Percentiles rank a stretch among this genome's conserved stretches.
Conservation (phyloP, 2,888 invertebrate genomes). For the Drosophila kokeensis region DNA sequence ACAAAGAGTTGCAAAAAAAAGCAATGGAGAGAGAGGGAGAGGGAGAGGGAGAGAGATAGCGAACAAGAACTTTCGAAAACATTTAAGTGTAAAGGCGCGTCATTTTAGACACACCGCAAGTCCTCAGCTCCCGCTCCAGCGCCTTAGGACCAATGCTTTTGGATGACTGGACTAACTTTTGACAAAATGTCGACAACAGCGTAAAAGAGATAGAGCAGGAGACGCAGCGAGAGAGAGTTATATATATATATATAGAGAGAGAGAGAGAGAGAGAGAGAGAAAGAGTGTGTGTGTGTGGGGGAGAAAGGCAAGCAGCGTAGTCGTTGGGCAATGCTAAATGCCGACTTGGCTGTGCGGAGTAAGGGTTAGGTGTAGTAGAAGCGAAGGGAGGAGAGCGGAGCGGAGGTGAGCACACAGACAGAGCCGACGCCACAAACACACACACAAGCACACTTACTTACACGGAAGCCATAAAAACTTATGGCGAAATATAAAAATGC, state of each 20-base stretch:
- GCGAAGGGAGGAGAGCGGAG: neutral
- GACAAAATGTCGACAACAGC: slow-evolving; percentile 66
- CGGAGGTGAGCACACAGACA: slow-evolving; percentile 1
- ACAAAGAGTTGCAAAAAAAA: slow-evolving; percentile 22
- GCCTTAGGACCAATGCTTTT: slow-evolving; percentile 24
- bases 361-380: neutral
- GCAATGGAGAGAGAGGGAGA: neutral
- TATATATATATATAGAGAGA: too few relatives aligned
- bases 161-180: slow-evolving; percentile 75
- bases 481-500: slow-evolving; percentile 79
- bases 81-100: slow-evolving; percentile 80
- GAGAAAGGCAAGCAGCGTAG: neutral
- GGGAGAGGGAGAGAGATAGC: neutral
- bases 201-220: slow-evolving; percentile 3
- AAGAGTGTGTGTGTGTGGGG: too few relatives aligned
- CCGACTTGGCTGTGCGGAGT: slow-evolving; percentile 8
- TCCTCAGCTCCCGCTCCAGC: neutral
- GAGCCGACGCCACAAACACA: slow-evolving; percentile 59
- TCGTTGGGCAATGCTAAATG: slow-evolving; percentile 32
- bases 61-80: slow-evolving; percentile 50
- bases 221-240: neutral
- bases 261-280: neutral
- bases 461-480: slow-evolving; percentile 82
- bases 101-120: slow-evolving; percentile 72
- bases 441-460: slow-evolving; percentile 40